Conservation (phyloP, 2,888 invertebrate genomes). For the Julus scanicus region DNA sequence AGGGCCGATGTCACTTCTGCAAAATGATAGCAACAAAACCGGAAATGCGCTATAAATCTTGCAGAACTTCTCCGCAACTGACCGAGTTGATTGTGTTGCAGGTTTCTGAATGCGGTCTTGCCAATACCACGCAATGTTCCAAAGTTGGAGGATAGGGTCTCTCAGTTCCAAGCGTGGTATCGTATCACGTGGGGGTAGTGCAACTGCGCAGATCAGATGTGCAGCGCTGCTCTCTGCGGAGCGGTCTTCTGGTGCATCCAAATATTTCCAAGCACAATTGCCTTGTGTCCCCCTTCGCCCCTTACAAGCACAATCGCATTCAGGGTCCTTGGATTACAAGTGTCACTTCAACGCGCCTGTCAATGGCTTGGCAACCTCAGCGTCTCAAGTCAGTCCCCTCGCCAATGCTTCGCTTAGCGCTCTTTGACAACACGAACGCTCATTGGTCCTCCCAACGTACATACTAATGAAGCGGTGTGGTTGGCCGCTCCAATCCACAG, state of each 20-base stretch:
- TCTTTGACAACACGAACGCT: slow-evolving; percentile 25
- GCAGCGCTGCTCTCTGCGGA: too few relatives aligned
- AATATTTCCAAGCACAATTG: background rate
- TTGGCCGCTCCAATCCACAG: slow-evolving; percentile 50
- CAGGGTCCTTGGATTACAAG: background rate
- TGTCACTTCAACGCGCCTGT: background rate
- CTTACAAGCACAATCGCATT: background rate
- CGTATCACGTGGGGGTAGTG: too few relatives aligned
- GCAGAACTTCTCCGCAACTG: too few relatives aligned
- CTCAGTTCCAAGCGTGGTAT: too few relatives aligned
- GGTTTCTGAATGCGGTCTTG: too few relatives aligned
- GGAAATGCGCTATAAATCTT: too few relatives aligned
- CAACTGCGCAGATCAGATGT: too few relatives aligned
- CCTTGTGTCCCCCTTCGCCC: background rate
- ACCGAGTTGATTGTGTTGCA: too few relatives aligned
- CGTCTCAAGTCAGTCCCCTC: background rate
- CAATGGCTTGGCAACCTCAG: background rate
- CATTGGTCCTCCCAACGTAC: slow-evolving; percentile 46
- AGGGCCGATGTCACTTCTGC: too few relatives aligned
- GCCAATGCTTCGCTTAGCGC: background rate
- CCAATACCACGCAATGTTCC: too few relatives aligned
- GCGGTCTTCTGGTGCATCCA: background rate
- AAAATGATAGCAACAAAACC: too few relatives aligned
- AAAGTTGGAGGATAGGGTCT: too few relatives aligned
- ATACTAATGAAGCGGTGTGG: slow-evolving; percentile 52